These are phyloP conservation scores for Drosophila incognita DNA, from an alignment of 2,888 invertebrate species.

Conservation along the genomic window DNA sequence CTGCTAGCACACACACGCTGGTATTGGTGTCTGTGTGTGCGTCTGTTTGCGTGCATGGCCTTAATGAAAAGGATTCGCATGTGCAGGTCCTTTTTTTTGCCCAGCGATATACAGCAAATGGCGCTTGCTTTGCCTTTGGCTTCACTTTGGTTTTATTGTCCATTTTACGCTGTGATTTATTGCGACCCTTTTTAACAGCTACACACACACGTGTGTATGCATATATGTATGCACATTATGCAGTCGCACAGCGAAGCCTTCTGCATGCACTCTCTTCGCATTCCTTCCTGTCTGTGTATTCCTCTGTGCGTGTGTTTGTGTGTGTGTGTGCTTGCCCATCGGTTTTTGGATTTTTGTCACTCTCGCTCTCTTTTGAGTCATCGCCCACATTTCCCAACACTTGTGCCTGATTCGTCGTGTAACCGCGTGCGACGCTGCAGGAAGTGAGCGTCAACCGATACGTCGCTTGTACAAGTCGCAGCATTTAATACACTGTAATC, in stretches of 20 bases:
- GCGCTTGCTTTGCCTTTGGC: conserved; percentile 31
- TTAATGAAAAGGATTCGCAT: conserved; percentile 62
- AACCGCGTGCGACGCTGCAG: conserved; percentile 48
- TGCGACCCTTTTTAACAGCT: conserved; percentile 37
- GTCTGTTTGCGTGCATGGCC: conserved; percentile 36
- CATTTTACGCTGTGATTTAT: conserved; percentile 68
- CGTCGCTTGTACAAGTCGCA: conserved; percentile 1
- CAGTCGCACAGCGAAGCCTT: conserved; percentile 38
- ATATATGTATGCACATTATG: conserved; percentile 7
- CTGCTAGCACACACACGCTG: conserved; percentile 14
- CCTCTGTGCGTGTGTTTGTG: conserved; percentile 15
- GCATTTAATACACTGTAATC: conserved; percentile 35
- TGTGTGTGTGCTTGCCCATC: conserved; percentile 34
- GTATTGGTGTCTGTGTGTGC: conserved; percentile 15
- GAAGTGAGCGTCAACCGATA: conserved; percentile 30
- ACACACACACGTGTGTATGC: background rate
- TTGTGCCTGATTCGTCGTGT: conserved; percentile 18
- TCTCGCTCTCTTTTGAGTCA: conserved; percentile 76
- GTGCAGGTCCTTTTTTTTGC: conserved; percentile 22
- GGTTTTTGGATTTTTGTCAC: conserved; percentile 60
- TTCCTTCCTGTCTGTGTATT: conserved; percentile 12
- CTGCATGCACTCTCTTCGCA: conserved; percentile 36
- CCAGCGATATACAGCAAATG: conserved; percentile 18
- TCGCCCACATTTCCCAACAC: conserved; percentile 43
- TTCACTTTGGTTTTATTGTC: conserved; percentile 50